Evolutionary conservation across 2,888 invertebrate genomes (phyloP).

Genomic region (Lasioglossum pauxillum): DNA sequence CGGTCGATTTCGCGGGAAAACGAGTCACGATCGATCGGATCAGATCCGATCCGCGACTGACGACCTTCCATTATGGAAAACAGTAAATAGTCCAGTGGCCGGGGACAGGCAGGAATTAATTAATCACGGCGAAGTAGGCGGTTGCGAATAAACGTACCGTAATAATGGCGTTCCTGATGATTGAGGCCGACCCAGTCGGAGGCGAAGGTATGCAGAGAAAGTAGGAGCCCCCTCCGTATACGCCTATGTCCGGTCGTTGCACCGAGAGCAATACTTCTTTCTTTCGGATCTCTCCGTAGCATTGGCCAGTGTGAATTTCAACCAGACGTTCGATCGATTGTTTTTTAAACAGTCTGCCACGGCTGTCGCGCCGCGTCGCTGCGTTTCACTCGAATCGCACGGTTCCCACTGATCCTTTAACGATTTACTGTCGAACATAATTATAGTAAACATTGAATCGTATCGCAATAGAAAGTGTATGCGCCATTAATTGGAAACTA

Average conservation of each 20-base stretch:
- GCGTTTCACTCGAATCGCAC: too few species aligned
- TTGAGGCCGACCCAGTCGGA: slow-evolving; percentile 75
- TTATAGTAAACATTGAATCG: neutral
- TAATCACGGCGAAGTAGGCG: slow-evolving; percentile 66
- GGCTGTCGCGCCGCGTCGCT: too few species aligned
- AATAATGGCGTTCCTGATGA: slow-evolving; percentile 71
- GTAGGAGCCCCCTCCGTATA: slow-evolving; percentile 69
- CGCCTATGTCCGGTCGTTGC: slow-evolving; percentile 76
- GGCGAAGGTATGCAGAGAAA: slow-evolving; percentile 77
- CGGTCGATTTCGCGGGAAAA: slow-evolving; percentile 1
- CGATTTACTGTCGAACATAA: neutral
- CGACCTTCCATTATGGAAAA: slow-evolving; percentile 15
- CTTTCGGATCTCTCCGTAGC: slow-evolving; percentile 46
- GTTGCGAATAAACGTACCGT: slow-evolving; percentile 64
- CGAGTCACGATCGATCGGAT: neutral
- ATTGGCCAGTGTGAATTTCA: slow-evolving; percentile 31
- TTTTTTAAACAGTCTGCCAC: neutral
- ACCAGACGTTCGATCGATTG: slow-evolving; percentile 13
- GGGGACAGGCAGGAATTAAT: slow-evolving; percentile 64
- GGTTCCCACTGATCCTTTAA: neutral
- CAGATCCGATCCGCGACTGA: slow-evolving; percentile 20
- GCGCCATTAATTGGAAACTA: neutral
- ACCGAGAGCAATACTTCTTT: slow-evolving; percentile 63
- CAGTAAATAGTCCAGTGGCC: slow-evolving; percentile 3
- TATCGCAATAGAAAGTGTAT: neutral